Evolutionary conservation across 2,888 invertebrate genomes (phyloP).

Genomic region (Fragum sueziense): DNA sequence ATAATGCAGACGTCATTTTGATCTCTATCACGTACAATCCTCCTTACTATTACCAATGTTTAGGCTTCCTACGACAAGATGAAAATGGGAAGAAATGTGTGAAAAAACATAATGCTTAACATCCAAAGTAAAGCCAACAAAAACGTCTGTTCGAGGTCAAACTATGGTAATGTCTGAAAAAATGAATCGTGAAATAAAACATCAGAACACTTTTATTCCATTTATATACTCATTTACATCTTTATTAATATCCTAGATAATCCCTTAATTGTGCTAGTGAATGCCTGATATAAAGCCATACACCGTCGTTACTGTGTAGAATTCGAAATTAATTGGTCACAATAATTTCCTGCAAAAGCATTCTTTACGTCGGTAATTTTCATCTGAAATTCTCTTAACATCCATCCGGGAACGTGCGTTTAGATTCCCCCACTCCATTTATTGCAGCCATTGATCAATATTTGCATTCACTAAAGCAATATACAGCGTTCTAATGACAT

Average conservation of each 20-base stretch:
- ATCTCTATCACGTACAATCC: too few relatives aligned
- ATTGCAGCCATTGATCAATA: conserved; percentile 58
- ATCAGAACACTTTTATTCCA: too few relatives aligned
- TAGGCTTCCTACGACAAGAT: too few relatives aligned
- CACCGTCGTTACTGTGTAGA: conserved; percentile 48
- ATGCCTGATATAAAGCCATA: conserved; percentile 23
- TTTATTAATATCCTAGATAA: not conserved
- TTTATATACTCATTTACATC: too few relatives aligned
- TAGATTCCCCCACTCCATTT: conserved; percentile 53
- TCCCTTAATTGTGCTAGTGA: not conserved
- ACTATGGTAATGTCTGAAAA: too few relatives aligned
- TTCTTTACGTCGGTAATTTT: conserved; percentile 54
- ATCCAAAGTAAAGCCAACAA: too few relatives aligned
- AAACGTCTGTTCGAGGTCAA: too few relatives aligned
- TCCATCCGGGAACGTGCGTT: conserved; percentile 56
- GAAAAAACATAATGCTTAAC: too few relatives aligned
- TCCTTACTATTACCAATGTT: too few relatives aligned
- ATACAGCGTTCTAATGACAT: conserved; percentile 62
- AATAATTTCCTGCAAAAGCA: conserved; percentile 59
- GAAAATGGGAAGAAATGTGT: too few relatives aligned
- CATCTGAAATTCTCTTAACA: conserved; percentile 53
- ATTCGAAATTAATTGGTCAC: conserved; percentile 60
- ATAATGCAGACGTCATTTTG: too few relatives aligned
- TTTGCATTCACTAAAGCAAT: conserved; percentile 58
- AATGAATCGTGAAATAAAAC: too few relatives aligned